phyloP scores from a whole-genome alignment of 2,888 invertebrate species.

The Ormyrus pomaceus region DNA sequence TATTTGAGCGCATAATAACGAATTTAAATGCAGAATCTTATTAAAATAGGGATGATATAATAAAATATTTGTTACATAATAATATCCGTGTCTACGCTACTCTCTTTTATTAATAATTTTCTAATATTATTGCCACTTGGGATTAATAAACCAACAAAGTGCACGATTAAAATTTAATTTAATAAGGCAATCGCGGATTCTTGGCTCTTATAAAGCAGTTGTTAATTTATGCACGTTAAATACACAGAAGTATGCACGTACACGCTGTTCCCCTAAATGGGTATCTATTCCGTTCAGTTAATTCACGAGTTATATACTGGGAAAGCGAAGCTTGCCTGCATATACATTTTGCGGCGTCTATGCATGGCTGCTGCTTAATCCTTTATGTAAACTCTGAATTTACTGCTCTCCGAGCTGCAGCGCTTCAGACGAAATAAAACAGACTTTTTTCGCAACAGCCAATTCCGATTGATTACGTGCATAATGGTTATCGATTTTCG shows the following conservation, averaged over 20 bases:
- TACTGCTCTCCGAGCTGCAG: background rate
- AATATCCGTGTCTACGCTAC: too few species aligned
- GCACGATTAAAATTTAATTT: too few species aligned
- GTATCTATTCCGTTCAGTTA: constrained; percentile 32
- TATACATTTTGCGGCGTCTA: constrained; percentile 25
- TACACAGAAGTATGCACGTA: constrained; percentile 3
- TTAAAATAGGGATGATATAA: too few species aligned
- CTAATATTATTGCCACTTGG: too few species aligned
- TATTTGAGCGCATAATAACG: too few species aligned
- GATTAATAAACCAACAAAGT: too few species aligned
- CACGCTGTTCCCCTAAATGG: constrained; percentile 14
- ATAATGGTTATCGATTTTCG: too few species aligned
- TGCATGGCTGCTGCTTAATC: constrained; percentile 9
- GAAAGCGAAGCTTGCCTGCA: background rate
- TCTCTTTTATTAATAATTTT: too few species aligned
- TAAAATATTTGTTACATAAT: too few species aligned
- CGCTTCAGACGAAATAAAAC: background rate
- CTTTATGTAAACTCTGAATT: constrained; percentile 21
- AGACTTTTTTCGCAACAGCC: too few species aligned
- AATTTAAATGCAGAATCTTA: too few species aligned
- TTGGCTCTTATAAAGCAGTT: background rate
- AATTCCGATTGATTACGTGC: too few species aligned
- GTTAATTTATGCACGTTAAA: constrained; percentile 13
- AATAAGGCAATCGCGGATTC: background rate
- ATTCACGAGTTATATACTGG: constrained; percentile 21